Percentiles rank a stretch among this genome's conserved stretches.
Evolutionary conservation across 1,140 invertebrate genomes (phyloP).

Genomic region (Oedothorax gibbosus): DNA sequence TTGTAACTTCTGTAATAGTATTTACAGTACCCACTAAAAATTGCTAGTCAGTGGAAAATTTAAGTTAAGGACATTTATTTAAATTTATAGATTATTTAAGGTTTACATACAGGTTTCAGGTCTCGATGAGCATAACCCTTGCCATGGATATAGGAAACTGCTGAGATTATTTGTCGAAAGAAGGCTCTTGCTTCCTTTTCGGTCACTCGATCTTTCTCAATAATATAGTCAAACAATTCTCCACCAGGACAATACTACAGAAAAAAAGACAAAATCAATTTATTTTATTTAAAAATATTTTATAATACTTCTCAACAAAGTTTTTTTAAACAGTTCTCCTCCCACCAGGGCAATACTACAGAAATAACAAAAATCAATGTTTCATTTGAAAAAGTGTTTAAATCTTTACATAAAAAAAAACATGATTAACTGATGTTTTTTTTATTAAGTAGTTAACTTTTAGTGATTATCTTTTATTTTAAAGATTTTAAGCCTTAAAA

Average conservation of each 20-base stretch:
- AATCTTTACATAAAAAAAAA: no score
- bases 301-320: constrained; percentile 13
- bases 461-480: no score
- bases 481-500: no score
- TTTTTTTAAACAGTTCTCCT: constrained; percentile 88
- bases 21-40: no score
- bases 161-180: constrained; percentile 83
- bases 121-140: constrained; percentile 84
- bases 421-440: no score
- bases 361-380: neutral
- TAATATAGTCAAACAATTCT: constrained; percentile 88
- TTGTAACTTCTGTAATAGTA: no score
- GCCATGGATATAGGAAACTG: constrained; percentile 81
- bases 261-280: neutral
- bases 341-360: constrained; percentile 80
- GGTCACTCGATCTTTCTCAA: constrained; percentile 77
- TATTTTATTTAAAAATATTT: neutral
- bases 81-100: neutral
- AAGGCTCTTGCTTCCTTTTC: constrained; percentile 80
- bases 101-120: constrained; percentile 79
- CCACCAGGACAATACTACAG: constrained; percentile 81
- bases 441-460: no score
- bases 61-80: no score
- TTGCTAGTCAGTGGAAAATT: no score
- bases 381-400: no score